These are phyloP conservation scores for Elgonia sp. DNA, from an alignment of 2,888 invertebrate species.

Conservation along the genomic window DNA sequence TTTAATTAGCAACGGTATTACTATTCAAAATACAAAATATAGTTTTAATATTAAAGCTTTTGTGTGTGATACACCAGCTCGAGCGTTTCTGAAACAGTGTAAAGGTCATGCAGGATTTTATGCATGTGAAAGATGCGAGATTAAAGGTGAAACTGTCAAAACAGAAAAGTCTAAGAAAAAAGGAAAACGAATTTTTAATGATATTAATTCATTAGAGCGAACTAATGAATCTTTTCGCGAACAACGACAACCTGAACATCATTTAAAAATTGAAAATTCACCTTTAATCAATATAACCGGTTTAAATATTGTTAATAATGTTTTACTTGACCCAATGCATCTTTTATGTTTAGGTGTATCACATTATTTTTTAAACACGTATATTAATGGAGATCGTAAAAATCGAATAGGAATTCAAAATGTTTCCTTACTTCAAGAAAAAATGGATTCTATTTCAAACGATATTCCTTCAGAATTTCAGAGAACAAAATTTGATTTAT, in stretches of 20 bases:
- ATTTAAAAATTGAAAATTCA: constrained; percentile 39
- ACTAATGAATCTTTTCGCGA: constrained; percentile 56
- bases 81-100: constrained; percentile 16
- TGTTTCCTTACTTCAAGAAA: constrained; percentile 62
- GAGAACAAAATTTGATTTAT: constrained; percentile 68
- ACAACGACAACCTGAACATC: constrained; percentile 53
- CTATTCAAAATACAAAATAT: neutral
- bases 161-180: neutral
- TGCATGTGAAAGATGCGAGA: constrained; percentile 14
- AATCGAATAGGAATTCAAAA: constrained; percentile 26
- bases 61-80: constrained; percentile 27
- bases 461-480: constrained; percentile 50
- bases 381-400: constrained; percentile 6
- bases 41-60: constrained; percentile 9
- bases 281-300: constrained; percentile 52
- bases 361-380: constrained; percentile 52
- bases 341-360: constrained; percentile 57
- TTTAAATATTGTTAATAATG: constrained; percentile 60
- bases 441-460: constrained; percentile 25
- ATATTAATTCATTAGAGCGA: constrained; percentile 51
- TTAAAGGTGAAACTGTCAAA: constrained; percentile 6
- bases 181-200: constrained; percentile 37
- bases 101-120: constrained; percentile 12
- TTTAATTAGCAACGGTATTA: constrained; percentile 1
- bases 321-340: constrained; percentile 71